These are phyloP conservation scores for Colostygia pectinataria DNA, from an alignment of 2,888 invertebrate genomes.

Conservation along the genomic window DNA sequence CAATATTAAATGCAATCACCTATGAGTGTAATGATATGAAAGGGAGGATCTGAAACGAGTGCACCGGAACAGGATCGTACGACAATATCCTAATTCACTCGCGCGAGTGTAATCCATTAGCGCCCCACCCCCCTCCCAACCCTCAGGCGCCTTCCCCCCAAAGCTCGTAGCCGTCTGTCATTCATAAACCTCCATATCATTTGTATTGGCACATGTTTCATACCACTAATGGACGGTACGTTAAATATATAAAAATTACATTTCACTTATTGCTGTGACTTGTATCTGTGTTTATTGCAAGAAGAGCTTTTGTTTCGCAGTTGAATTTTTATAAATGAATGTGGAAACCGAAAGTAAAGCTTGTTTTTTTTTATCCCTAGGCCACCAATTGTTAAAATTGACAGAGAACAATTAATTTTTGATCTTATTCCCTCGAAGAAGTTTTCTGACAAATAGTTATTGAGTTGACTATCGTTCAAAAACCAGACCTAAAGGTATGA, in stretches of 20 bases:
- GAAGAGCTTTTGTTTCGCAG: slow-evolving; percentile 2
- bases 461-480: too few relatives aligned
- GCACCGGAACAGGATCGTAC: slow-evolving; percentile 79
- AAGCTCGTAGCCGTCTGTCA: slow-evolving; percentile 66
- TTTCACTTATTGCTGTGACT: slow-evolving; percentile 59
- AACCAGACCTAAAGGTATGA: too few relatives aligned
- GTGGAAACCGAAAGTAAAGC: too few relatives aligned
- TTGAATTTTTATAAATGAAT: slow-evolving; percentile 2
- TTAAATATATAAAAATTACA: slow-evolving; percentile 66
- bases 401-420: too few relatives aligned
- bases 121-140: slow-evolving; percentile 49
- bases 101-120: slow-evolving; percentile 83
- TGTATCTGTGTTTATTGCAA: slow-evolving; percentile 2
- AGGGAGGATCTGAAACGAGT: slow-evolving; percentile 68
- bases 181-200: slow-evolving; percentile 82
- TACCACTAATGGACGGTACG: slow-evolving; percentile 79
- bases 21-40: slow-evolving; percentile 48
- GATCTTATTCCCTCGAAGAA: too few relatives aligned
- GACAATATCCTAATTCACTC: slow-evolving; percentile 83
- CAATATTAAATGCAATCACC: slow-evolving; percentile 53
- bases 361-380: too few relatives aligned
- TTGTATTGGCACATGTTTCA: slow-evolving; percentile 83
- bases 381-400: too few relatives aligned
- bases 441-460: too few relatives aligned
- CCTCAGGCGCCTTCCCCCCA: slow-evolving; percentile 26